Evolutionary conservation across 1,140 invertebrate genomes (phyloP), one percentile per base, ranked within the genome.

Genomic region (Diorhabda sublineata): DNA sequence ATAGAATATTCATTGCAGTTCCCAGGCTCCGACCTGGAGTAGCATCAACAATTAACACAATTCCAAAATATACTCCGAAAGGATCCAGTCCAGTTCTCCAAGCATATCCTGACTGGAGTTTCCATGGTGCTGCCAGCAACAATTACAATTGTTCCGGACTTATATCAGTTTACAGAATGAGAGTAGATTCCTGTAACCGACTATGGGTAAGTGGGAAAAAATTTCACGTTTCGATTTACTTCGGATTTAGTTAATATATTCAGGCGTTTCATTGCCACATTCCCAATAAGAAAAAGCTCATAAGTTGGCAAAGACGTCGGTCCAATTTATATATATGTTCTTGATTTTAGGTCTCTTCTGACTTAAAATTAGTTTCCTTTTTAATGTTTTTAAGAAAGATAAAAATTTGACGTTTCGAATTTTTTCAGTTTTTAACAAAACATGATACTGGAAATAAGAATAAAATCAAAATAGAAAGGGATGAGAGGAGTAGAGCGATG

Each of bases 31-130:
- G 89, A 26, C 82, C 85, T 0, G 92, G 92, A 4, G 87, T 92
- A 2, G 87, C 91, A 1, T 88, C 91, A 3, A 92, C 91, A 0
- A 71, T 94, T 2, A 86, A 83, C 8, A 88, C 84, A 76, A 84
- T 93, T 3, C 85, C 90, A 0, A 83, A 89, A 8, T 85, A 85
- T 60, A 76, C 85, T 6, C 84, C 86, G 0, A 78, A 82, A 0
- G 89, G 87, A 8, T 87, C 87, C 45, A 90, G 87, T 68, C 90
- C 91, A 0, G 82, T 84, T 65, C 78, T 92, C 3, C 83, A 91
- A 82, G 87, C 92, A 0, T 94, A 91, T 80, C 92, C 92, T 0
- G 88, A 89, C 64, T 93, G 91, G 92, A 88, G 89, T 2, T 93
- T 87, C 85, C 91, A 93, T 71, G 81, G 81, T 2, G 88, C 90